Conservation (phyloP, 1,140 invertebrate species). For the Micrasema minimum region DNA sequence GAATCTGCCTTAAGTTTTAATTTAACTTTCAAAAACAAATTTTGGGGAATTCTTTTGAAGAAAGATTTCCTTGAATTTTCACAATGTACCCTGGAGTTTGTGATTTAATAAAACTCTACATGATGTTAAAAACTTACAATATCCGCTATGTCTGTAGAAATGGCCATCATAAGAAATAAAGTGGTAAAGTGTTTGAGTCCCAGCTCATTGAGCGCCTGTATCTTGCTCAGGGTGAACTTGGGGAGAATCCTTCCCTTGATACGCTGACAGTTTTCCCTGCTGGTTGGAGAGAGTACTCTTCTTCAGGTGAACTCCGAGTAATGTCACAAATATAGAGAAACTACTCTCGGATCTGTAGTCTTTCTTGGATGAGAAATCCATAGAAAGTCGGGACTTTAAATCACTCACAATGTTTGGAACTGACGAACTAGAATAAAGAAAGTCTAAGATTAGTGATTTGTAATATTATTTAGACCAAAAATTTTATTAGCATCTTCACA, state of each 20-base stretch:
- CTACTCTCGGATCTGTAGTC: slow-evolving; percentile 45
- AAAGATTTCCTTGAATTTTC: too few species aligned
- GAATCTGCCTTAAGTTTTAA: too few species aligned
- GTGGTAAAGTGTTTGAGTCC: slow-evolving; percentile 48
- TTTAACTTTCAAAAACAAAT: too few species aligned
- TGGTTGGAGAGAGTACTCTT: slow-evolving; percentile 40
- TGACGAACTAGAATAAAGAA: slow-evolving; percentile 43
- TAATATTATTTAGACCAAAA: too few species aligned
- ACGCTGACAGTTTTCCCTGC: slow-evolving; percentile 43
- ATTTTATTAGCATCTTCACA: too few species aligned
- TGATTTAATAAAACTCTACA: too few species aligned
- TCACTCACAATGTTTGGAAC: slow-evolving; percentile 36
- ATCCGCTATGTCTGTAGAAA: slow-evolving; percentile 42
- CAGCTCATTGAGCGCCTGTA: slow-evolving; percentile 47
- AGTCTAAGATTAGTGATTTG: too few species aligned
- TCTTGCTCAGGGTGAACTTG: slow-evolving; percentile 51
- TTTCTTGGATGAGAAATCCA: slow-evolving; percentile 34
- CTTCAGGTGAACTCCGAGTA: slow-evolving; percentile 47
- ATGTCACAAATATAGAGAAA: slow-evolving; percentile 42
- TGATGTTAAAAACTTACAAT: slow-evolving; percentile 51
- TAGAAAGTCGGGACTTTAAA: slow-evolving; percentile 41
- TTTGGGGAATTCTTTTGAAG: too few species aligned
- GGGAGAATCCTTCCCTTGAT: slow-evolving; percentile 51
- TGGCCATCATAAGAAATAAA: slow-evolving; percentile 46
- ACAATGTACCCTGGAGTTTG: too few species aligned